These are phyloP conservation scores for Esox niger DNA, from an alignment of 2,113 vertebrate species.

Conservation along the genomic window DNA sequence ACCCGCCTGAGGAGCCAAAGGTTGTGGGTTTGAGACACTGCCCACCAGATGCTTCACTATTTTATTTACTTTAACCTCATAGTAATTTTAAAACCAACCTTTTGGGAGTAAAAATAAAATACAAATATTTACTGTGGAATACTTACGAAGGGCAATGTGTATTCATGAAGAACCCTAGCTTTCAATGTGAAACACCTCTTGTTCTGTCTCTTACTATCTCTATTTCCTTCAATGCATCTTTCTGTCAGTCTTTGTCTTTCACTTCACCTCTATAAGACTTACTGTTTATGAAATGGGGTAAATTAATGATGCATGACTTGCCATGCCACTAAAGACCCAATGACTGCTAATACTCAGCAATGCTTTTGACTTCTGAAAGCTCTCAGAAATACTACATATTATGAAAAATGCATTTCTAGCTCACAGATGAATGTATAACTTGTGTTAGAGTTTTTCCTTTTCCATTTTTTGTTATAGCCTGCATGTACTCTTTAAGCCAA, in stretches of 20 bases:
- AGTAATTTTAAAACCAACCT: too few relatives aligned
- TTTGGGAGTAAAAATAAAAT: too few relatives aligned
- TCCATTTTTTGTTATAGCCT: background rate
- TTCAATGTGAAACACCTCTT: too few relatives aligned
- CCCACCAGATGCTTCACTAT: too few relatives aligned
- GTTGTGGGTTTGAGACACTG: too few relatives aligned
- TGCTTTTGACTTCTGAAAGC: background rate
- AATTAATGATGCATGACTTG: constrained; percentile 3
- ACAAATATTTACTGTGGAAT: too few relatives aligned
- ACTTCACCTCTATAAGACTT: background rate
- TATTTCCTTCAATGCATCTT: background rate
- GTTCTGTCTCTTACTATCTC: background rate
- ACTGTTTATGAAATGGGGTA: background rate
- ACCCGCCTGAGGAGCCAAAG: too few relatives aligned
- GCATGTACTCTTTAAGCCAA: too few relatives aligned
- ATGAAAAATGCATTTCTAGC: background rate
- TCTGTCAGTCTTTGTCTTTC: background rate
- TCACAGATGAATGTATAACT: background rate
- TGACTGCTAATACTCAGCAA: background rate
- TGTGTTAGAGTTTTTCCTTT: background rate
- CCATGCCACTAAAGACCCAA: background rate
- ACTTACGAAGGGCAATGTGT: too few relatives aligned
- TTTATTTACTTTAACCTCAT: too few relatives aligned
- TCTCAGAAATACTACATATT: background rate
- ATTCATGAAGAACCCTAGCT: too few relatives aligned